Evolutionary conservation across 2,113 vertebrate species (phyloP), one percentile per base, ranked within the genome.

Genomic region (Seriola aureovittata): DNA sequence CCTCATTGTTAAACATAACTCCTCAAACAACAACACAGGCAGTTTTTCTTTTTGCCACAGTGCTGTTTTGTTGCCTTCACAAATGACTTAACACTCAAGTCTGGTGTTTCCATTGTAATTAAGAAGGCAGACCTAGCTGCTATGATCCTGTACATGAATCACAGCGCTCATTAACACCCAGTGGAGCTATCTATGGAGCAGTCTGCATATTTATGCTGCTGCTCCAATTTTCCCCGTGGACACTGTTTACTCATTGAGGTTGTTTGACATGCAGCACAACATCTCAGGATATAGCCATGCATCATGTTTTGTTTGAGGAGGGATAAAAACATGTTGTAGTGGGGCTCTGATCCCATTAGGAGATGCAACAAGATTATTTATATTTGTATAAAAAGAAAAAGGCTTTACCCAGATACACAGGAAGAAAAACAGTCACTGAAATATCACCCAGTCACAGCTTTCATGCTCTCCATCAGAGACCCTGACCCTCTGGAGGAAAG

Each of bases 201-300:
- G 44, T 83, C 59, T 80, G 78, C 85, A 84, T 88, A 75, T 87
- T 88, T 60, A 78, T 84, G 80, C 78, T 58, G 69, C 81, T 86
- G 71, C 42, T 89, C 83, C 48, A 17, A 5, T 68, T 74, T 70
- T 89, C 85, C 78, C 87, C 59, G n/a, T 34, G 57, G 91, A 85
- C 0, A 0, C 52, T 62, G 73, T 82, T 87, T 87, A 77, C 75
- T 89, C 48, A 76, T 40, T 54, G 66, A 78, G 75, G 50, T 57
- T 75, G 85, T 85, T 90, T 83, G 81, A 91, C 81, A 85, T 80
- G 85, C 69, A 14, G 76, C 64, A 29, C 38, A 29, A 77, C 70
- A 60, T 71, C 36, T 76, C 66, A 67, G 84, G 3, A 70, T 25
- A 2, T n/a, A 63, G 55, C 44, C 4, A 11, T 59, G 77, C 80